Evolutionary conservation across 1,140 invertebrate genomes (phyloP), one percentile per base, ranked within the genome.

Genomic region (Lysiphlebus fabarum): DNA sequence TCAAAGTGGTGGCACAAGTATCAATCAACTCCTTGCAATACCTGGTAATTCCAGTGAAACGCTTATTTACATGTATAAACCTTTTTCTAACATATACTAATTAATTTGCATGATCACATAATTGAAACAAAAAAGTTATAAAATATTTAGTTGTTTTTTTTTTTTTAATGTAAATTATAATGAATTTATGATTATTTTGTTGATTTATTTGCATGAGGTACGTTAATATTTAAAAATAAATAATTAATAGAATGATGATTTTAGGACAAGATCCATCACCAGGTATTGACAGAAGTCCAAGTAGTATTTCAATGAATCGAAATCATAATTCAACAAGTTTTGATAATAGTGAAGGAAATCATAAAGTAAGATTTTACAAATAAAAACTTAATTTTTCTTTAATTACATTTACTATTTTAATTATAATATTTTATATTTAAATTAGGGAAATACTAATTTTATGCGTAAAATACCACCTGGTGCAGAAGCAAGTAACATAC

Each of bases 391-490:
- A 3, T 40, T 40, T 40, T 4, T 7, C 38, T 1, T 40, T 1
- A 40, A 11, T 7, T 4, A n/a, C n/a, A n/a, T 11, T 40, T 40
- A 1, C 7, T 40, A 1, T 40, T 40, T 12, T 45, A 5, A 6
- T 14, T n/a, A 5, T n/a, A n/a, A 26, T 2, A 26, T 4, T 0
- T 26, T 26, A 2, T 26, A 2, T 26, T 26, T 26, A 26, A 26
- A 2, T 26, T 83, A 93, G 85, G 83, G 86, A 48, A 98, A 98
- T 77, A 89, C 88, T 53, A 86, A 95, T 67, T 98, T 98, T 68
- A 95, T 98, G 93, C 85, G 91, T 43, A 99, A 99, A 82, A 95
- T 99, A 70, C 96, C 96, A n/a, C 85, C 86, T 0, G 96, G 95
- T 17, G 91, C 95, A 1, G 96, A 99, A 79, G 95, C 96, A 3